Evolutionary conservation across 2,113 vertebrate genomes (phyloP).

Genomic region (Bucco capensis): DNA sequence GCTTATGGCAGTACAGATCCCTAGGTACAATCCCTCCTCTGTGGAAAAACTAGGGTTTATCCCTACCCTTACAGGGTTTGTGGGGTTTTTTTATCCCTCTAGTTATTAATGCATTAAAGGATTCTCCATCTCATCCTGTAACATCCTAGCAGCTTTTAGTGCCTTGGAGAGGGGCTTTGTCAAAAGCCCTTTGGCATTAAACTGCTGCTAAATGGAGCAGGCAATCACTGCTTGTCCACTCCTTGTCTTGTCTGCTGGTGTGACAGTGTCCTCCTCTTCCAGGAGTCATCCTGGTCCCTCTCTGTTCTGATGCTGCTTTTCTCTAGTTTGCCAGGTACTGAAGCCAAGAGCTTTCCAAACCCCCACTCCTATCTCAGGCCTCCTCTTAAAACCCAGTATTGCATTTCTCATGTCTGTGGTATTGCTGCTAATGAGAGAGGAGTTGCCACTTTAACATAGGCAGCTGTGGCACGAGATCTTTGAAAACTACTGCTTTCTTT

Average conservation of each 20-base stretch:
- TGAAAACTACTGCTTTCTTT: neutral
- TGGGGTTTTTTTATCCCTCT: neutral
- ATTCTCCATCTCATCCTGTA: neutral
- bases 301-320: neutral
- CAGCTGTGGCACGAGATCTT: neutral
- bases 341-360: neutral
- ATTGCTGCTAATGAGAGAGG: neutral
- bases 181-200: neutral
- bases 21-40: neutral
- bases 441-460: neutral
- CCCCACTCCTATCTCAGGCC: neutral
- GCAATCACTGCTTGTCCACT: neutral
- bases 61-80: neutral
- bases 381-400: neutral
- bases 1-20: neutral
- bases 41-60: neutral
- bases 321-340: neutral
- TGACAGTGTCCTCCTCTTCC: neutral
- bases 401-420: neutral
- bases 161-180: neutral
- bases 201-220: neutral
- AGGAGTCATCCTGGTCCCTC: neutral
- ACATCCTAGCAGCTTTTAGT: neutral
- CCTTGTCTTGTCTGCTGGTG: neutral
- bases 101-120: conserved; percentile 14